phyloP scores from a whole-genome alignment of 2,888 invertebrate genomes.

The Malachius bipustulatus region DNA sequence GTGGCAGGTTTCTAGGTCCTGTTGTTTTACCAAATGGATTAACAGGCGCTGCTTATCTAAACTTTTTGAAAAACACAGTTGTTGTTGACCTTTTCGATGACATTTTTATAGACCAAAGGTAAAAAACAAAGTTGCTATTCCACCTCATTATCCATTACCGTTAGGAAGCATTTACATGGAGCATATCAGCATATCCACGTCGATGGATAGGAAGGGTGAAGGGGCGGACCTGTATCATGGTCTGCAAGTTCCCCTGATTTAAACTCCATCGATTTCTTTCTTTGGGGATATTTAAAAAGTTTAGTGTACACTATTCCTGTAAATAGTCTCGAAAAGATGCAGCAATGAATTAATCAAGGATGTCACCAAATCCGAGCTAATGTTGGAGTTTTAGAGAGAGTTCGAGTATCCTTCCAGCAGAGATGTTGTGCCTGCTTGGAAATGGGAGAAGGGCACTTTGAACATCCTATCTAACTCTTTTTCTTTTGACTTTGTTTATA shows the following conservation, averaged over 20 bases:
- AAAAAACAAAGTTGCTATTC: background rate
- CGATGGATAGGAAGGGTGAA: too few relatives aligned
- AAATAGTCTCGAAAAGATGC: conserved; percentile 3
- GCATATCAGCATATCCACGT: too few relatives aligned
- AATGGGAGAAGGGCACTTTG: conserved; percentile 2
- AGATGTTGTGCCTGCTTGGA: background rate
- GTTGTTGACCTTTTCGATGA: too few relatives aligned
- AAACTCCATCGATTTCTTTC: background rate
- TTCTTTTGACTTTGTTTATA: too few relatives aligned
- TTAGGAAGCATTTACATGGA: too few relatives aligned
- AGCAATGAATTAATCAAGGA: conserved; percentile 1
- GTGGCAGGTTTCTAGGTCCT: background rate
- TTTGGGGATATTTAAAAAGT: conserved; percentile 1
- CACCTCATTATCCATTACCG: background rate
- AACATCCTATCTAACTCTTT: too few relatives aligned
- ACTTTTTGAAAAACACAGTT: background rate
- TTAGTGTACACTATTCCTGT: background rate
- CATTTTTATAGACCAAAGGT: background rate
- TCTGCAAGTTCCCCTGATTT: background rate
- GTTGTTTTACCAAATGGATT: conserved; percentile 1
- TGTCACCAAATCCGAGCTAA: conserved; percentile 1
- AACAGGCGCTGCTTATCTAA: conserved; percentile 3
- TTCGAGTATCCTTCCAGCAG: background rate
- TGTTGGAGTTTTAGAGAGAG: background rate
- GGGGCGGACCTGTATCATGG: too few relatives aligned